Conservation (phyloP, 1,140 invertebrate species). For the Achroia grisella region DNA sequence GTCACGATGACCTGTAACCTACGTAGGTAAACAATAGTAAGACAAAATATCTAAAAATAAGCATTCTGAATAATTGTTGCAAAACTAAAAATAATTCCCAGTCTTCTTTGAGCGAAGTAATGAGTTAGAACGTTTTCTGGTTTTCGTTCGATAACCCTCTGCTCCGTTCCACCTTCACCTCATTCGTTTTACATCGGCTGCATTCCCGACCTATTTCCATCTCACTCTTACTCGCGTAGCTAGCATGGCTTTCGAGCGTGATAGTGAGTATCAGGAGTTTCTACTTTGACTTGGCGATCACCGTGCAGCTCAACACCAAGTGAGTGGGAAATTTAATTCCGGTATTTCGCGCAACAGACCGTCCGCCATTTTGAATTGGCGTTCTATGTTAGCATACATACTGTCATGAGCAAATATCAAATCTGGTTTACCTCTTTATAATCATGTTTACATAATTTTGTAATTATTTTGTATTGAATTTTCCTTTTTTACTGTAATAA, state of each 20-base stretch:
- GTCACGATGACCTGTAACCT: too few relatives aligned
- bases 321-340: slow-evolving; percentile 46
- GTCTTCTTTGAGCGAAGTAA: too few relatives aligned
- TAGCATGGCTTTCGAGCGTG: slow-evolving; percentile 6
- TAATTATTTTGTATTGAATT: neutral
- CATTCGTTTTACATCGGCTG: slow-evolving; percentile 20
- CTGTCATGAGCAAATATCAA: too few relatives aligned
- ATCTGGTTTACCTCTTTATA: too few relatives aligned
- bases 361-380: slow-evolving; percentile 29
- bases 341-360: slow-evolving; percentile 25
- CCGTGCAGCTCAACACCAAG: slow-evolving; percentile 22
- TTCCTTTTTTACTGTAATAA: neutral
- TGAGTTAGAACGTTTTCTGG: slow-evolving; percentile 5
- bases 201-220: slow-evolving; percentile 10
- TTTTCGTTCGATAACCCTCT: slow-evolving; percentile 32
- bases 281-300: slow-evolving; percentile 30
- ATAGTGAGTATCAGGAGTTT: slow-evolving; percentile 14
- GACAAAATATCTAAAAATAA: too few relatives aligned
- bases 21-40: too few relatives aligned
- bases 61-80: too few relatives aligned
- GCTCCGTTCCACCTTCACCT: slow-evolving; percentile 42
- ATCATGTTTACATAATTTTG: too few relatives aligned
- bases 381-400: slow-evolving; percentile 2
- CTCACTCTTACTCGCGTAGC: slow-evolving; percentile 18
- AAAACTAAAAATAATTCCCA: too few relatives aligned